Evolutionary conservation across 2,888 invertebrate genomes (phyloP).

Genomic region (Polyploca ridens): DNA sequence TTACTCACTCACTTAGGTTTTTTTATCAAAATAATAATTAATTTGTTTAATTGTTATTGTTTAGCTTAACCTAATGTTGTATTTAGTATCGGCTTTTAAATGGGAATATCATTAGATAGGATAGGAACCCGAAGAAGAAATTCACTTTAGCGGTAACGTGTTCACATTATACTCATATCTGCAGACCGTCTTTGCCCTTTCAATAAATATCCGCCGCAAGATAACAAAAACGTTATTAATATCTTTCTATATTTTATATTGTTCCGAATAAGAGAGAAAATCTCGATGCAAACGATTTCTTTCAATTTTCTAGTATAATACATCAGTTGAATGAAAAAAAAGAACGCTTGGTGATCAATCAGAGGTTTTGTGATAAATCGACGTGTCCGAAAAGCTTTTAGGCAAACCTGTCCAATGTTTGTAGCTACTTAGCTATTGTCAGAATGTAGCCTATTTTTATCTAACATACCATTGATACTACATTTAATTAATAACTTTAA

Average conservation of each 20-base stretch:
- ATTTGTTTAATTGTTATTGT: too few species aligned
- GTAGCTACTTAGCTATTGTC: slow-evolving; percentile 30
- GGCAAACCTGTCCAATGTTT: slow-evolving; percentile 35
- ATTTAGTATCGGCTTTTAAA: neutral
- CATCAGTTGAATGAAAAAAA: slow-evolving; percentile 43
- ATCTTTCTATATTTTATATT: slow-evolving; percentile 34
- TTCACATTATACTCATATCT: slow-evolving; percentile 15
- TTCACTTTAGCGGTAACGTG: neutral
- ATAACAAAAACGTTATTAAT: slow-evolving; percentile 37
- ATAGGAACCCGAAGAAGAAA: neutral
- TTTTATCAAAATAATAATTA: too few species aligned
- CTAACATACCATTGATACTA: neutral
- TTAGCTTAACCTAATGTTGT: too few species aligned
- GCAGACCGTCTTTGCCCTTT: slow-evolving; percentile 27
- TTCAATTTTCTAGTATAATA: slow-evolving; percentile 41
- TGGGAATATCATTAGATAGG: neutral
- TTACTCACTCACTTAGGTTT: too few species aligned
- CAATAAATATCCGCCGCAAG: slow-evolving; percentile 25
- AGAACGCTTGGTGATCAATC: slow-evolving; percentile 51
- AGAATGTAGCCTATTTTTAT: slow-evolving; percentile 17
- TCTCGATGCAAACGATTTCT: slow-evolving; percentile 34
- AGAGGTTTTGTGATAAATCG: slow-evolving; percentile 55
- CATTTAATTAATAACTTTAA: neutral
- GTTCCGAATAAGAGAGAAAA: slow-evolving; percentile 26
- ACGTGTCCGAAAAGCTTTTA: slow-evolving; percentile 52